A percentile compares a stretch with the other conserved stretches of the same genome.
These are phyloP conservation scores for Phrynocephalus forsythii DNA, from an alignment of 2,797 vertebrate genomes.

Conservation along the genomic window DNA sequence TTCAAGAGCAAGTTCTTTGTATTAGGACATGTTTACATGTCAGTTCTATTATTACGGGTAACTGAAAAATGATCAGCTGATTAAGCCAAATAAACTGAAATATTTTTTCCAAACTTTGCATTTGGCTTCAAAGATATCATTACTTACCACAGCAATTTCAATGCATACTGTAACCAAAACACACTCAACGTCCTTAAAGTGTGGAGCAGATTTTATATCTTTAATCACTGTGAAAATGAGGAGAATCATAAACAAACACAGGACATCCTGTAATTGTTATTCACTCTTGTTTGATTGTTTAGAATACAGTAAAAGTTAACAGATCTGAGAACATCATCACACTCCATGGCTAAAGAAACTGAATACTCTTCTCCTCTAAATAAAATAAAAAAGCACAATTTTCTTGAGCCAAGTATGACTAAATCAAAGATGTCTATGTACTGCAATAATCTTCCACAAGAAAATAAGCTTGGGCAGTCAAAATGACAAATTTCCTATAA, in stretches of 20 bases:
- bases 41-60: conserved; percentile 48
- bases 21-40: conserved; percentile 50
- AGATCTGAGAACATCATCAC: conserved; percentile 22
- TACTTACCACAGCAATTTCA: conserved; percentile 40
- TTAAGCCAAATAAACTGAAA: conserved; percentile 43
- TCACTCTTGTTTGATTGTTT: conserved; percentile 35
- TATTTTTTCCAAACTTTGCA: conserved; percentile 33
- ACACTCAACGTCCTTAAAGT: conserved; percentile 12
- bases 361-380: conserved; percentile 19
- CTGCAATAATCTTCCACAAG: conserved; percentile 41
- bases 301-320: conserved; percentile 14
- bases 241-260: conserved; percentile 16
- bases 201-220: conserved; percentile 32
- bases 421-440: conserved; percentile 21
- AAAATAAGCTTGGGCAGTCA: conserved; percentile 27
- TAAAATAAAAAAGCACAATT: conserved; percentile 32
- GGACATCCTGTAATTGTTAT: conserved; percentile 20
- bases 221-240: conserved; percentile 37
- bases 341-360: conserved; percentile 34
- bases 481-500: conserved; percentile 33
- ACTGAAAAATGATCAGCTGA: conserved; percentile 57
- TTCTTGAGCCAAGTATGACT: conserved; percentile 56
- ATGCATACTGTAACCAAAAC: conserved; percentile 45
- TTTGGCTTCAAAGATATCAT: conserved; percentile 33
- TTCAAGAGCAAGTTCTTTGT: conserved; percentile 58